phyloP scores from a whole-genome alignment of 2,888 invertebrate genomes.

The Tyria jacobaeae region DNA sequence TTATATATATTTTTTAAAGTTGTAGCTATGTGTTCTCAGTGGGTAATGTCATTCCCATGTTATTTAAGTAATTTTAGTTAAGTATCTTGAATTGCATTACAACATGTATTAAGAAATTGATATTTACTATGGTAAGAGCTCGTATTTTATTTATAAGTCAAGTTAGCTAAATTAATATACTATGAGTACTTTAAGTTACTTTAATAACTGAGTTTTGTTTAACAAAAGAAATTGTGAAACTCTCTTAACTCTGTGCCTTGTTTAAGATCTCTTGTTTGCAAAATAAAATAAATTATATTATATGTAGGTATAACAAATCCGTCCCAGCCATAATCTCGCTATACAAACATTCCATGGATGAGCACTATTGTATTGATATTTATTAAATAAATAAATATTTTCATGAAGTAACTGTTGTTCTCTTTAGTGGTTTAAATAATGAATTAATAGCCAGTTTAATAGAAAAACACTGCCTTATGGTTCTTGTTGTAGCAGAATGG shows the following conservation, averaged over 20 bases:
- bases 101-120: neutral
- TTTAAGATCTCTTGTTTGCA: slow-evolving; percentile 26
- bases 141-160: slow-evolving; percentile 16
- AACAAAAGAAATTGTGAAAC: neutral
- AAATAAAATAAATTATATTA: slow-evolving; percentile 21
- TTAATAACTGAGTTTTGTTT: slow-evolving; percentile 1
- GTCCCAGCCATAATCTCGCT: slow-evolving; percentile 55
- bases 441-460: no score
- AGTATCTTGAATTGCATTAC: slow-evolving; percentile 4
- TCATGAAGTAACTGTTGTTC: slow-evolving; percentile 28
- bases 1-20: neutral
- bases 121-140: neutral
- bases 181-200: slow-evolving; percentile 7
- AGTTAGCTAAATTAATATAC: neutral
- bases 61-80: neutral
- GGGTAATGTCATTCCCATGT: neutral
- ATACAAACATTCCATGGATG: slow-evolving; percentile 52
- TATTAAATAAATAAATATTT: slow-evolving; percentile 58
- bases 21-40: neutral
- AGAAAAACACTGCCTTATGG: no score
- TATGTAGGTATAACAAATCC: slow-evolving; percentile 42
- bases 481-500: no score
- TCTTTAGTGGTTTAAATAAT: slow-evolving; percentile 8
- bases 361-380: slow-evolving; percentile 58
- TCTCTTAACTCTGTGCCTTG: slow-evolving; percentile 38